These are phyloP conservation scores for Malaclemys terrapin DNA, from an alignment of 2,113 vertebrate species.

Conservation along the genomic window DNA sequence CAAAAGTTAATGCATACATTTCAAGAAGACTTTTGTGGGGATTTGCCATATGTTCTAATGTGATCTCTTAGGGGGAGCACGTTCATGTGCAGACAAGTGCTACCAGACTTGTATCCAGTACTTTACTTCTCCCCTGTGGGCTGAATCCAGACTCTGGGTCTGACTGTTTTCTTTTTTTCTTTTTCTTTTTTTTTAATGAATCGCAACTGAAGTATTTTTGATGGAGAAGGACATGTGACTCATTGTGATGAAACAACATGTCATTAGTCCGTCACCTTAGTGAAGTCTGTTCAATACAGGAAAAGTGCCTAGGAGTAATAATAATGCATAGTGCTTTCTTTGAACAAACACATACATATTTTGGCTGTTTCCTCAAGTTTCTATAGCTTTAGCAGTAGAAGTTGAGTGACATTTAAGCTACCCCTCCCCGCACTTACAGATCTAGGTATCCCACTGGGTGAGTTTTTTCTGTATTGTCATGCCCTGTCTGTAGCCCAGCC, in stretches of 20 bases:
- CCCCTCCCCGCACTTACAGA: neutral
- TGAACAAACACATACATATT: rapidly evolving
- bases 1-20: constrained; percentile 26
- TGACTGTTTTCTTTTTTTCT: constrained; percentile 26
- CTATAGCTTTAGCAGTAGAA: neutral
- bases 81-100: constrained; percentile 13
- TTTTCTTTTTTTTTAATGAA: constrained; percentile 38
- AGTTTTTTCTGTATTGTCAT: neutral
- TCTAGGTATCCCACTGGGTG: rapidly evolving
- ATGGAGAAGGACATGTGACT: constrained; percentile 39
- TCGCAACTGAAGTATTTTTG: constrained; percentile 67
- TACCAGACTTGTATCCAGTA: constrained; percentile 26
- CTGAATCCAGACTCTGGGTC: neutral
- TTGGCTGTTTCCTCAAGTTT: neutral
- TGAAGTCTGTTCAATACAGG: constrained; percentile 36
- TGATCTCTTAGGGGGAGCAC: neutral
- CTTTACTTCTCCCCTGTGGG: constrained; percentile 5
- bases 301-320: neutral
- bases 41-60: neutral
- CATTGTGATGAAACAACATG: constrained; percentile 52
- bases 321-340: neutral
- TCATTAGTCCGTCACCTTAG: constrained; percentile 61
- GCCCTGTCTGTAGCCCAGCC: neutral
- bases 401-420: neutral
- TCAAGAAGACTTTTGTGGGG: neutral